phyloP scores from a whole-genome alignment of 2,797 vertebrate species.

The Ciconia nigra region DNA sequence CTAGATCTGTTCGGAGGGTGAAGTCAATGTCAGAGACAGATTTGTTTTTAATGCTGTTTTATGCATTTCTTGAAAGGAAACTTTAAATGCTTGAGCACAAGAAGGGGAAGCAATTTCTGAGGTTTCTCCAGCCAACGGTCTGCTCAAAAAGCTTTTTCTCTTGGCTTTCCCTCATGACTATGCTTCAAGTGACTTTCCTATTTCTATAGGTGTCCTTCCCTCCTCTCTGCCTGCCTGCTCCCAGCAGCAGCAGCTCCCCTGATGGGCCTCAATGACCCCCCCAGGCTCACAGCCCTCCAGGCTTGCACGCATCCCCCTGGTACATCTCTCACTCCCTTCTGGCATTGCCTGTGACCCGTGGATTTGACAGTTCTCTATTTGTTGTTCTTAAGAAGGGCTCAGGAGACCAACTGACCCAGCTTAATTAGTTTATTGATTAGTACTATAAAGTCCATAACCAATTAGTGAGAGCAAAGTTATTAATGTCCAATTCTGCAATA shows the following conservation, averaged over 20 bases:
- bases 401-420: slow-evolving; percentile 22
- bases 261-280: accelerated
- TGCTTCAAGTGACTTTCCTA: neutral
- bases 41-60: neutral
- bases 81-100: neutral
- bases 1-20: neutral
- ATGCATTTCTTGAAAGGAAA: neutral
- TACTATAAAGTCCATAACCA: slow-evolving; percentile 57
- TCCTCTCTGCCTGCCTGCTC: neutral
- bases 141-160: neutral
- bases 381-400: slow-evolving; percentile 6
- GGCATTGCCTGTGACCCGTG: accelerated
- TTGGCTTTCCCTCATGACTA: neutral
- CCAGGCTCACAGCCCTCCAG: neutral
- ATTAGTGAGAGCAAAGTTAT: slow-evolving; percentile 55
- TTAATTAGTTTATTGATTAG: slow-evolving; percentile 66
- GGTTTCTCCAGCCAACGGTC: neutral
- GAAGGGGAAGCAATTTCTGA: neutral
- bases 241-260: neutral
- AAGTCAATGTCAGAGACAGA: neutral
- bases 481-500: slow-evolving; percentile 16
- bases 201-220: neutral
- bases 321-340: neutral
- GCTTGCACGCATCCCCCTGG: accelerated
- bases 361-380: neutral